Conservation (phyloP, 2,797 vertebrate species). For the Borostomias antarcticus region DNA sequence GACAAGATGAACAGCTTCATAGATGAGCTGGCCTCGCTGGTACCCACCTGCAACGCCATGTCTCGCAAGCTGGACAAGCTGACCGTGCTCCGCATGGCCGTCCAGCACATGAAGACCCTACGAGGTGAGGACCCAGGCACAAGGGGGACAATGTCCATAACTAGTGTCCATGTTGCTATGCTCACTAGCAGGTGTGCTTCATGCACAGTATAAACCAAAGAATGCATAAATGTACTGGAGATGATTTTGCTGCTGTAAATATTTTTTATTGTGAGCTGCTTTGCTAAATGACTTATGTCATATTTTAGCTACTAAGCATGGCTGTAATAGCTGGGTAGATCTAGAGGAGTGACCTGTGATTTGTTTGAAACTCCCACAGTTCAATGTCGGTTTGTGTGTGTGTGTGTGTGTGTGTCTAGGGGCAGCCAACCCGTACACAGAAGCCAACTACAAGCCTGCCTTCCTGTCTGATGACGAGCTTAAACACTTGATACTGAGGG, state of each 20-base stretch:
- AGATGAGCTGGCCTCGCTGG: conserved; percentile 93
- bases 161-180: no score
- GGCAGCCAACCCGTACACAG: conserved; percentile 95
- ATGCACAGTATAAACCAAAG: no score
- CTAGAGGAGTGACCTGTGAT: background rate
- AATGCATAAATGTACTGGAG: no score
- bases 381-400: conserved; percentile 3
- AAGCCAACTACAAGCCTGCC: conserved; percentile 98
- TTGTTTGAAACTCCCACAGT: background rate
- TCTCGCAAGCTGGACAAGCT: conserved; percentile 97
- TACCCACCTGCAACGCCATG: conserved; percentile 98
- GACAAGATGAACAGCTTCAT: conserved; percentile 99
- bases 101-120: conserved; percentile 98
- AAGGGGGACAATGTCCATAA: background rate
- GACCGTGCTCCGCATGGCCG: conserved; percentile 96
- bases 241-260: no score
- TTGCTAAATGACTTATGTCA: no score
- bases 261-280: no score
- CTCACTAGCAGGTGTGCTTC: no score
- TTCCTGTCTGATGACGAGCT: conserved; percentile 98
- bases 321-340: background rate
- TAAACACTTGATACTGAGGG: conserved; percentile 97
- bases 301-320: no score
- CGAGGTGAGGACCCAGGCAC: conserved; percentile 79
- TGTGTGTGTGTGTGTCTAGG: conserved; percentile 70